A percentile compares a stretch with the other conserved stretches of the same genome.
These are phyloP conservation scores for Astropecten irregularis DNA, from an alignment of 53 echinoderm and acorn worm genomes.

Conservation along the genomic window DNA sequence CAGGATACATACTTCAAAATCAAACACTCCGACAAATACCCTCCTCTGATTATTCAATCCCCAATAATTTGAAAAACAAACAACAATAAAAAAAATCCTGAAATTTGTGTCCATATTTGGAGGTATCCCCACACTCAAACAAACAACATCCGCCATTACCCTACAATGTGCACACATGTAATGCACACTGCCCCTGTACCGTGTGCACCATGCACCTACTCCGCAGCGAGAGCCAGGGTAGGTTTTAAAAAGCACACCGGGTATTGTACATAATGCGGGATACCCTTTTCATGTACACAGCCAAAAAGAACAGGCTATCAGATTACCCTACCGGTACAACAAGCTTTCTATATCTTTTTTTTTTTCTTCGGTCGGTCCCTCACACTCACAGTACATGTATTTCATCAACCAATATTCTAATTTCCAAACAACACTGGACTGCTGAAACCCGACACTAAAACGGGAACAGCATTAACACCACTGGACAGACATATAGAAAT, in stretches of 20 bases:
- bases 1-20: too few species aligned
- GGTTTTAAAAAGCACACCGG: neutral
- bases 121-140: neutral
- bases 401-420: constrained; percentile 57
- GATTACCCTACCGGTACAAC: neutral
- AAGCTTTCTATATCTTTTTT: too few species aligned
- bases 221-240: neutral
- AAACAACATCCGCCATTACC: constrained; percentile 25
- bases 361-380: too few species aligned
- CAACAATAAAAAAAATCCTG: too few species aligned
- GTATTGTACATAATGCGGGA: constrained; percentile 5
- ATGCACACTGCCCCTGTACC: constrained; percentile 6
- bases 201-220: too few species aligned
- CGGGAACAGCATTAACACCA: constrained; percentile 28
- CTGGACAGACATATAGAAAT: constrained; percentile 20
- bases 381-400: constrained; percentile 9
- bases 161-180: constrained; percentile 15
- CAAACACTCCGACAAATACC: too few species aligned
- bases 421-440: constrained; percentile 38
- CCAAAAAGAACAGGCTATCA: neutral
- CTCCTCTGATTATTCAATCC: too few species aligned
- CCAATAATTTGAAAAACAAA: too few species aligned
- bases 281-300: neutral
- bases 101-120: too few species aligned
- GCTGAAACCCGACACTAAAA: constrained; percentile 37